Percentiles rank a stretch among this genome's conserved stretches.
phyloP scores from a whole-genome alignment of 53 echinoderm and acorn worm species.

The Stichopus horrens region DNA sequence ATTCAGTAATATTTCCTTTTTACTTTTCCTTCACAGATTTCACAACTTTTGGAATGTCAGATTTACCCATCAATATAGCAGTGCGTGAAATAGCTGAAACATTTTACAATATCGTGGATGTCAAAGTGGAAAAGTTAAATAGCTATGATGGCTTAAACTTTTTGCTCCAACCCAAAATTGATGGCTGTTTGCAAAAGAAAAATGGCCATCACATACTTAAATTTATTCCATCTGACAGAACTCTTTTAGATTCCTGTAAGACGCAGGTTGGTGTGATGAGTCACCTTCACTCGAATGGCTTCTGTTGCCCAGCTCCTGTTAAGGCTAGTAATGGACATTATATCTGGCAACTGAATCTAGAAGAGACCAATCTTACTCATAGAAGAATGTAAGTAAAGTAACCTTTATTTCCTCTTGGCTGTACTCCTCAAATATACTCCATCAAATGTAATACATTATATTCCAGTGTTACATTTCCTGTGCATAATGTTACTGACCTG shows the following conservation, averaged over 20 bases:
- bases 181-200: neutral
- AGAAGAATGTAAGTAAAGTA: neutral
- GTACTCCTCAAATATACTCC: no score
- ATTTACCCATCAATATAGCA: neutral
- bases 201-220: slow-evolving; percentile 57
- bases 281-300: slow-evolving; percentile 52
- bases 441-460: no score
- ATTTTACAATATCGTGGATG: slow-evolving; percentile 1
- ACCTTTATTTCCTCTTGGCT: no score
- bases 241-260: slow-evolving; percentile 5
- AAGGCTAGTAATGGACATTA: slow-evolving; percentile 33
- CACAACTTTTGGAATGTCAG: neutral
- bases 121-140: slow-evolving; percentile 47
- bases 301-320: slow-evolving; percentile 56
- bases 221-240: slow-evolving; percentile 40
- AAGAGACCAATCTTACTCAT: neutral
- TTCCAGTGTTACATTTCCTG: no score
- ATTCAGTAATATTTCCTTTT: no score
- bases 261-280: slow-evolving; percentile 47
- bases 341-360: slow-evolving; percentile 50
- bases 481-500: no score
- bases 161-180: slow-evolving; percentile 38
- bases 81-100: neutral
- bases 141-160: slow-evolving; percentile 72
- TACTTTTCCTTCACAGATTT: no score